phyloP scores from a whole-genome alignment of 2,888 invertebrate species.

The Hypsopygia costalis region DNA sequence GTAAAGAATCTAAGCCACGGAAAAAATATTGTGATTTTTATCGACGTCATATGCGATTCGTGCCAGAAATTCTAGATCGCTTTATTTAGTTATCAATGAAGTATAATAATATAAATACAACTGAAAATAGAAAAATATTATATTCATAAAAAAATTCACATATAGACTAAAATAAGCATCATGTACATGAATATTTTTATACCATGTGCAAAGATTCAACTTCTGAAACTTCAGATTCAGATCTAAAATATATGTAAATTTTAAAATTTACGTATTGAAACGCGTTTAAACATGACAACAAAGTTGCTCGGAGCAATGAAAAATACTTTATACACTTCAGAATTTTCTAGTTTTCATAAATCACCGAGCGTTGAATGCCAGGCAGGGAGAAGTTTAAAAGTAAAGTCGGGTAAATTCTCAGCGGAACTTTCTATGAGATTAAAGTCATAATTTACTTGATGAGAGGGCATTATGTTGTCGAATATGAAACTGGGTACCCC shows the following conservation, averaged over 20 bases:
- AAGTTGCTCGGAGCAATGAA: conserved; percentile 51
- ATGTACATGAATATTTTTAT: conserved; percentile 5
- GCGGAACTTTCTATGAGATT: conserved; percentile 65
- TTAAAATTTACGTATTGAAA: conserved; percentile 37
- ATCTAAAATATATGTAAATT: conserved; percentile 25
- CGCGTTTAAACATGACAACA: conserved; percentile 48
- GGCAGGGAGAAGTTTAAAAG: conserved; percentile 61
- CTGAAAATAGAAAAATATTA: too few species aligned
- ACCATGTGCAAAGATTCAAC: conserved; percentile 5
- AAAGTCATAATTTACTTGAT: conserved; percentile 72
- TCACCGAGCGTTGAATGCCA: conserved; percentile 62
- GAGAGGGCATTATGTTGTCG: conserved; percentile 60
- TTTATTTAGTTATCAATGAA: too few species aligned
- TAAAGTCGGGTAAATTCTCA: conserved; percentile 62
- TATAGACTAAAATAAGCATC: too few species aligned
- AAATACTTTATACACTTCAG: conserved; percentile 56
- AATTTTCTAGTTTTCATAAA: conserved; percentile 73
- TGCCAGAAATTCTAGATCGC: conserved; percentile 10
- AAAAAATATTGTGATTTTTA: conserved; percentile 15
- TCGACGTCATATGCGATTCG: conserved; percentile 8
- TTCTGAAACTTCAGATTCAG: conserved; percentile 8
- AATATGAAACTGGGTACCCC: conserved; percentile 52
- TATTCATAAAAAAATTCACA: too few species aligned
- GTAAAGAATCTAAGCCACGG: conserved; percentile 10
- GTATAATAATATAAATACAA: too few species aligned